Base-by-base conservation (phyloP, 1,140 invertebrate species). In the Zophobas atratus region DNA sequence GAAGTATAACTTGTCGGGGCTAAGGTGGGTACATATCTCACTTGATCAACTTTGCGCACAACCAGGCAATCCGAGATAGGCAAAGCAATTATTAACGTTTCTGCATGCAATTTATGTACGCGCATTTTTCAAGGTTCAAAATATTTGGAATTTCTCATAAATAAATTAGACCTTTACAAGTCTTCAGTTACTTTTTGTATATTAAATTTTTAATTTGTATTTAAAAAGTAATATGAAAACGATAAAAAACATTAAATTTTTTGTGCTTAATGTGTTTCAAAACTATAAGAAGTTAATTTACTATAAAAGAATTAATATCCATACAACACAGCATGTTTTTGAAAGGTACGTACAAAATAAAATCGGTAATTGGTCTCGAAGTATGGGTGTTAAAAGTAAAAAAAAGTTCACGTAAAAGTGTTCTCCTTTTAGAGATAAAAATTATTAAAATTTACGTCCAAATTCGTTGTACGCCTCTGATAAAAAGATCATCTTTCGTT, bases 41-140 rank as follows among this genome's bases (percentile, higher is more conserved):
- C 43, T 46, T 46, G 43, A 53, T n/a, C 49, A 53, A 53, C 49
- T 46, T 8, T 46, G 43, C 43, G 43, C 43, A 46, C 43, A 46
- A 53, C 49, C 49, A 53, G 20, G 6, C 49, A 53, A 53, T 53
- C 49, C 49, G 20, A 46, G 43, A 46, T 46, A 46, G 43, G 43
- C 43, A 46, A 46, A 3, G 3, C 43, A 8, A 46, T 46, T 46
- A 53, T 46, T 3, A 46, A 53, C 49, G 49, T 53, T 53, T 32
- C 20, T 53, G 20, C 49, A 53, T 53, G 49, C 49, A 53, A 53
- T 53, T 53, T 53, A 53, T 53, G 49, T 53, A 53, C 43, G 43
- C 3, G 43, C 43, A 46, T 53, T 53, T 32, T 53, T 53, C 49
- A 20, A 53, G 20, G 20, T 53, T 8, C 49, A 53, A 53, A 53